Base-by-base conservation (phyloP, 2,113 vertebrate genomes). In the Caranx melampygus region DNA sequence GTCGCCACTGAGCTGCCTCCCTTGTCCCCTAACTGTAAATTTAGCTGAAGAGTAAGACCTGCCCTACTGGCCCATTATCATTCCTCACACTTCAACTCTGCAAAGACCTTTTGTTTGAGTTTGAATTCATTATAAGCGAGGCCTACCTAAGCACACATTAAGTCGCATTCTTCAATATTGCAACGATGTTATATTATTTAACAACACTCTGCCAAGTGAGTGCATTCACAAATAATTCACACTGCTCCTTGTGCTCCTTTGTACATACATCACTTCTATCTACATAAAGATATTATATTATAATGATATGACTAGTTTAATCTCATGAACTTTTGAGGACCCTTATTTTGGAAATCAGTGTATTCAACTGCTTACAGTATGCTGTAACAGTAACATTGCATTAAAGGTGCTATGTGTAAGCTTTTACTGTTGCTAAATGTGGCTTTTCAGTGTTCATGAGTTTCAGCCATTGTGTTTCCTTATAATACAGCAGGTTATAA, bases 1-100 rank as follows among this genome's bases (percentile, higher is more conserved):
- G 62, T 78, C 35, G 15, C 81, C 75, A 64, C 45, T 47, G 35
- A 33, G 45, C 66, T 12, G 34, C 59, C 81, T 69, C 58, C 21
- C 42, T 47, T 47, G 35, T 54, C 75, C 57, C 65, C 37, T 44
- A 68, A 54, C 61, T 60, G 37, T 84, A 82, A 73, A 88, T 88
- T 51, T 70, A 62, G 51, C 40, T 73, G 20, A 47, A 64, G 47
- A 65, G 26, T 64, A 60, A 66, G 72, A 80, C 51, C 51, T 58
- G 35, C 55, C 26, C 69, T 37, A 12, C 49, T 42, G 65, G 42
- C 31, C 58, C 61, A 74, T 81, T 85, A 60, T 55, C 62, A 66
- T 68, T 85, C 77, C 66, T 81, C 81, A 75, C 72, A 59, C 73
- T 80, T 78, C 13, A 55, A 12, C 70, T 69, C 49, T 40, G 55